Base-by-base conservation (phyloP, 2,888 invertebrate genomes). In the Clunio marinus region DNA sequence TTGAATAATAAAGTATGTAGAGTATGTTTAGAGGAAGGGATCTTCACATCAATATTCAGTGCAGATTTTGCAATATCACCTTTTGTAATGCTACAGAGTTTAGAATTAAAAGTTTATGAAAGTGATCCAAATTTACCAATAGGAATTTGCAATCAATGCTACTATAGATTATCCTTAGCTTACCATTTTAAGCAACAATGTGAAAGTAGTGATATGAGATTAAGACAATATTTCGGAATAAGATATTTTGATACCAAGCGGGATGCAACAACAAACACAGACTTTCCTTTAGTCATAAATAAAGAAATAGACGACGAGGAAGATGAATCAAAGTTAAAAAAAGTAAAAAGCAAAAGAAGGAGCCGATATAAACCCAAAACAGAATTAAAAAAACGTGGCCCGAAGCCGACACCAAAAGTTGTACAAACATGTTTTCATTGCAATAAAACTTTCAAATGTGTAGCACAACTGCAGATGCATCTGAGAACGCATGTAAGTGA, bases 131-230 rank as follows among this genome's bases (percentile, higher is more conserved):
- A 55, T 2, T 72, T 85, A 37, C 84, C 85, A 1, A 81, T 84
- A 28, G 83, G 83, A 69, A 82, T 85, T 72, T 85, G 85, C 71
- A 84, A 84, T 70, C 84, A 84, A 72, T 85, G 85, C 72, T 80
- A 84, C 5, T 85, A 84, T 70, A 82, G 85, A 65, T 73, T 85
- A 24, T 84, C 85, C 3, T 81, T 84, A 27, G 83, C 84, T 0
- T 85, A 84, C 73, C 84, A 85, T 72, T 85, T 85, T 70, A 85
- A 85, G 72, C 84, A 84, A 71, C 83, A 84, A 22, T 83, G 83
- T 73, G 84, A 84, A 74, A 84, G 82, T 72, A 82, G 84, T 1
- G 84, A 85, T 72, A 74, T 83, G 67, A 77, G 84, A 55, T 72
- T 85, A 55, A 77, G 84, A 55, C 83, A 84, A 71, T 83, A 84